These are phyloP conservation scores for Porites lobata DNA, from an alignment of 92 coral and sea anemone species.

Conservation along the genomic window DNA sequence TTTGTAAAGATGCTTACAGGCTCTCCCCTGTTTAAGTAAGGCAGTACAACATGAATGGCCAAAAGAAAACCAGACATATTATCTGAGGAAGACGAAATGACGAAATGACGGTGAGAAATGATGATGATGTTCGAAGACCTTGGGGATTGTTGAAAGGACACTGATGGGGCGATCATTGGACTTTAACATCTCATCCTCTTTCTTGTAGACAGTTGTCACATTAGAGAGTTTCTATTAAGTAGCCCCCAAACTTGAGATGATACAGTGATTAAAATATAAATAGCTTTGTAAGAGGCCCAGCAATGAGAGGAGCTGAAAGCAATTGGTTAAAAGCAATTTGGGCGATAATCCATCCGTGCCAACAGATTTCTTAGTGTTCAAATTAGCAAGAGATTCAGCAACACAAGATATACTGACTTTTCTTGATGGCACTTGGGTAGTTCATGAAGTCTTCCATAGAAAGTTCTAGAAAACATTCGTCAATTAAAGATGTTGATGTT, in stretches of 20 bases:
- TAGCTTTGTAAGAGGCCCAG: constrained; percentile 28
- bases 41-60: constrained; percentile 44
- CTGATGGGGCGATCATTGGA: constrained; percentile 57
- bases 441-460: too few species aligned
- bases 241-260: constrained; percentile 21
- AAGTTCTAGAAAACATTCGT: constrained; percentile 3
- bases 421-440: constrained; percentile 28
- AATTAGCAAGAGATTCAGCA: constrained; percentile 26
- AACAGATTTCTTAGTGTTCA: constrained; percentile 40
- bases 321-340: not conserved
- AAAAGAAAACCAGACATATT: constrained; percentile 48
- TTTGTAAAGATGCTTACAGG: not conserved
- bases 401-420: constrained; percentile 15
- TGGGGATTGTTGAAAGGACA: constrained; percentile 38
- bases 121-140: not conserved
- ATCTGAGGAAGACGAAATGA: constrained; percentile 1
- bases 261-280: constrained; percentile 26
- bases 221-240: constrained; percentile 36
- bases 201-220: constrained; percentile 41
- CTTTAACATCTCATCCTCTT: constrained; percentile 28
- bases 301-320: constrained; percentile 34
- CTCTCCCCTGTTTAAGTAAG: constrained; percentile 28
- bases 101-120: constrained; percentile 22
- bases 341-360: constrained; percentile 50
- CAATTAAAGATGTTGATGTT: constrained; percentile 18